Conservation (phyloP, 2,113 vertebrate species). For the Progne subis region DNA sequence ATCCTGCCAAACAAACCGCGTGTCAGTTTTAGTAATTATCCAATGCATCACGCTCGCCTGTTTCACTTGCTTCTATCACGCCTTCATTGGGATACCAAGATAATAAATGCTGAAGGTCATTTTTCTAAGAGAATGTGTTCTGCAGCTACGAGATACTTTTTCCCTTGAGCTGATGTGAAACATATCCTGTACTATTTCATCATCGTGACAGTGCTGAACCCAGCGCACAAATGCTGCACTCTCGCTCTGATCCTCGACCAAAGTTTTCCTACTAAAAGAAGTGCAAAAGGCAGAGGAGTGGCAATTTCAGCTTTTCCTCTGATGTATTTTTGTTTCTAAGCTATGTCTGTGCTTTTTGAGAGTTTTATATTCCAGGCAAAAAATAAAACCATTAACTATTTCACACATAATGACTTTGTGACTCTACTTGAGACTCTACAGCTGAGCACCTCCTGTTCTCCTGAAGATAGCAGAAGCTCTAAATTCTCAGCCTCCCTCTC, state of each 20-base stretch:
- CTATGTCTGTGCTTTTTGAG: neutral
- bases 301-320: neutral
- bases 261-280: neutral
- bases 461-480: neutral
- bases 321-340: neutral
- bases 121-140: neutral
- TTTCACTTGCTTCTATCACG: neutral
- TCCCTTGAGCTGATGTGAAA: neutral
- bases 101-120: neutral
- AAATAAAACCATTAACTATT: neutral
- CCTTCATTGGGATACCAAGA: neutral
- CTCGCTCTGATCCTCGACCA: neutral
- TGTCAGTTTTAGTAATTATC: neutral
- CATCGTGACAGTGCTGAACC: neutral
- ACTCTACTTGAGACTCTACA: neutral
- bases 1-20: neutral
- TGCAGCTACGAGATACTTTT: neutral
- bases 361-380: neutral
- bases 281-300: neutral
- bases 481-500: neutral
- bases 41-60: neutral
- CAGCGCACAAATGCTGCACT: neutral
- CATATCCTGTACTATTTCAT: neutral
- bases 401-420: neutral
- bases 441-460: neutral